Base-by-base conservation (phyloP, 2,888 invertebrate species). In the Lasiommata megera region DNA sequence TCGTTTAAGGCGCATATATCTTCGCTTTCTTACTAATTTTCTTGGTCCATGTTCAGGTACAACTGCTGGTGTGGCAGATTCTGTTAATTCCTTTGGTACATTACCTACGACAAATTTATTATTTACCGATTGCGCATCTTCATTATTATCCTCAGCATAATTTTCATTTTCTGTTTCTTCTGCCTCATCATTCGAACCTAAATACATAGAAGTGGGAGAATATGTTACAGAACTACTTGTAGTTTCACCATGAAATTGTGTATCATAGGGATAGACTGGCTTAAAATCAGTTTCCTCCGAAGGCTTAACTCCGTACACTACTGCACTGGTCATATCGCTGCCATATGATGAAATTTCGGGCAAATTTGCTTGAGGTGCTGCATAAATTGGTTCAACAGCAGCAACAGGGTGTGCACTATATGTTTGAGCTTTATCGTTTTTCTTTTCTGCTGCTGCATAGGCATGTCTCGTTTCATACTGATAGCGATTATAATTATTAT, bases 1-100 rank as follows among this genome's bases (percentile, higher is more conserved):
- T 38, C 88, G 79, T 63, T 77, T 80, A 1, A 59, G 64, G 14
- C 63, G 62, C 34, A 67, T 62, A 48, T 69, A 69, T 60, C 80
- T 76, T 40, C 64, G 79, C 56, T 73, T 80, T 53, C 84, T 80
- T 51, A 69, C 71, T 12, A 91, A 64, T 57, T 88, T 91, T 68
- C 94, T 82, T 0, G 94, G 94, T 0, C 94, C 94, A 74, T 94
- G 94, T 77, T 94, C 94, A 0, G 94, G 93, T 3, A 94, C 93
- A 5, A 92, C 89, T 3, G 91, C 92, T 0, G 93, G 92, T 1
- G 93, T 92, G 1, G 83, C 91, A 29, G 90, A 82, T 57, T 92
- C 91, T 38, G 79, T 73, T 43, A 92, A 69, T 60, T 93, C 93
- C 72, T 94, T 93, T 0, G 93, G 93, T 0, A 94, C 85, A 67